A percentile compares a stretch with the other conserved stretches of the same genome.
Evolutionary conservation across 2,113 vertebrate species (phyloP).

Genomic region (Leptosomus discolor): DNA sequence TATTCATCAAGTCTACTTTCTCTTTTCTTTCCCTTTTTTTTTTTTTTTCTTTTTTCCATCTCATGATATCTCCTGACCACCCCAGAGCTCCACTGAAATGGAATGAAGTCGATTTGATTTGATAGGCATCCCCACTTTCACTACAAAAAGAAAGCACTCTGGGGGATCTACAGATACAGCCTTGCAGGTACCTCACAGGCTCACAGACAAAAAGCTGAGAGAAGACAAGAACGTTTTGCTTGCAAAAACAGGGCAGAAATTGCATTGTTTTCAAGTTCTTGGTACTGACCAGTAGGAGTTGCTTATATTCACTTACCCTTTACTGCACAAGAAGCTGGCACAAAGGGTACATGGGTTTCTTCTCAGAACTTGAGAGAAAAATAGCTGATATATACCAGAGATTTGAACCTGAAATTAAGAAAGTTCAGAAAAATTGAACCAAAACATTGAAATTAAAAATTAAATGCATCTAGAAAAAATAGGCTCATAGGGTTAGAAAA

Average conservation of each 20-base stretch:
- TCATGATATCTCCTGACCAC: neutral
- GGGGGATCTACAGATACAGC: neutral
- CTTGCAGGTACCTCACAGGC: neutral
- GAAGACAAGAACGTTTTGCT: neutral
- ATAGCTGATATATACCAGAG: neutral
- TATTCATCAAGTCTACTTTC: neutral
- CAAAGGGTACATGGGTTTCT: neutral
- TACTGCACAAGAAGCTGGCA: neutral
- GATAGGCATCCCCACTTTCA: neutral
- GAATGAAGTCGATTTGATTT: neutral
- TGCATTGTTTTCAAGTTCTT: neutral
- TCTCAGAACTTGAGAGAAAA: neutral
- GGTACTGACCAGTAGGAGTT: neutral
- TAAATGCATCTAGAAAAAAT: neutral
- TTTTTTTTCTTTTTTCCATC: neutral
- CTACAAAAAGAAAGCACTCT: neutral
- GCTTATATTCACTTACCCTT: neutral
- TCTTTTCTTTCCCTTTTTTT: neutral
- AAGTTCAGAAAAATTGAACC: neutral
- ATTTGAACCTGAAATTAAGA: neutral
- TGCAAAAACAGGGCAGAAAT: neutral
- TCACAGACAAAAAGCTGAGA: neutral
- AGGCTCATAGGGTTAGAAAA: neutral
- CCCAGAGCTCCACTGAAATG: neutral
- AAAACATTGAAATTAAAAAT: neutral